phyloP scores from a whole-genome alignment of 37 sponge, comb jelly and placozoan genomes.

The Tethya wilhelma region DNA sequence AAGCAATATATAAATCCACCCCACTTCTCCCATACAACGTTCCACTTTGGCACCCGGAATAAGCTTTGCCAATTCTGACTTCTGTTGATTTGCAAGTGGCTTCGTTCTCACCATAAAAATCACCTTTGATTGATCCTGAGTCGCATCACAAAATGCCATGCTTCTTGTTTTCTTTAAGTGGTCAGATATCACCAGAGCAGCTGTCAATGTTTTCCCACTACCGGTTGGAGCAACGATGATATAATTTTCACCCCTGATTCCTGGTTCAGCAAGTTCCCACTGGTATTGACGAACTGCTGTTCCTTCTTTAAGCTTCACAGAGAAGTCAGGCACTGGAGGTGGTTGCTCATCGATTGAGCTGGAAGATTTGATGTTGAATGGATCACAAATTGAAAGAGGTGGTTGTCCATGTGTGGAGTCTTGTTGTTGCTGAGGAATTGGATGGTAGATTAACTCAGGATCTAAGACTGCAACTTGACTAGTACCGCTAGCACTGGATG shows the following conservation, averaged over 20 bases:
- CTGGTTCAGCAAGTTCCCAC: conserved; percentile 59
- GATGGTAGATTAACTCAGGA: too few relatives aligned
- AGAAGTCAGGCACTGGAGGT: neutral
- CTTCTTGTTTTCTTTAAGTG: conserved; percentile 20
- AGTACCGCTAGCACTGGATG: too few relatives aligned
- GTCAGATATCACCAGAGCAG: conserved; percentile 50
- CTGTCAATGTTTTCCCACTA: conserved; percentile 65
- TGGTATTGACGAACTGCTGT: conserved; percentile 41
- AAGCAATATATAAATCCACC: neutral
- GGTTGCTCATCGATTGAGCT: too few relatives aligned
- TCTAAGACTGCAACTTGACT: too few relatives aligned
- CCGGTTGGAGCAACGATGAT: conserved; percentile 69
- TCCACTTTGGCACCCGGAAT: conserved; percentile 30
- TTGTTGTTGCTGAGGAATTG: too few relatives aligned
- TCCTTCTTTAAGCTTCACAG: neutral
- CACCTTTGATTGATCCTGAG: conserved; percentile 30
- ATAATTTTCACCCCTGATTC: conserved; percentile 59
- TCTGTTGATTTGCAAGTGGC: conserved; percentile 78
- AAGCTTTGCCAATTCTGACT: conserved; percentile 15
- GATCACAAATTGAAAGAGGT: too few relatives aligned
- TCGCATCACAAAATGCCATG: neutral
- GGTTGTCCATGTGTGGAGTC: too few relatives aligned
- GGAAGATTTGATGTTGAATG: too few relatives aligned
- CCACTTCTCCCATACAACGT: conserved; percentile 35
- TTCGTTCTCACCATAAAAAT: conserved; percentile 58